phyloP scores from a whole-genome alignment of 2,113 vertebrate species.

The Corythornis cristatus region DNA sequence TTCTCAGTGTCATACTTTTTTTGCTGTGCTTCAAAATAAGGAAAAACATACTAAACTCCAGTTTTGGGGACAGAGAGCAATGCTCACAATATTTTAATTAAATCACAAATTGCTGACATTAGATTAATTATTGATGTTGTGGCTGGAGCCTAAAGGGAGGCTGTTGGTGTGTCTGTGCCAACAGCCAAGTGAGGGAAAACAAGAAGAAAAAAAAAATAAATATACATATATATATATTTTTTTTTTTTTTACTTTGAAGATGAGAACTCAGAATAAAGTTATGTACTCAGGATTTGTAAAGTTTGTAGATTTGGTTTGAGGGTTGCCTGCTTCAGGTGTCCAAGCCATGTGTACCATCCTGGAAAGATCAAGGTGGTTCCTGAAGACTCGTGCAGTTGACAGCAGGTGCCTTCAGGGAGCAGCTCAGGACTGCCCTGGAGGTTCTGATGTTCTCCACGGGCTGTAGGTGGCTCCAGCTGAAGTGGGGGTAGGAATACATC shows the following conservation, averaged over 20 bases:
- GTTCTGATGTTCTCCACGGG: background rate
- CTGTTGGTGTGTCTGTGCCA: background rate
- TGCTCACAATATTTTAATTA: background rate
- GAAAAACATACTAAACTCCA: background rate
- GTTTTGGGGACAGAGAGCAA: background rate
- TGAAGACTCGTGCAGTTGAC: background rate
- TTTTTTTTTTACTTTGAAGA: background rate
- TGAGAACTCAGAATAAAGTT: background rate
- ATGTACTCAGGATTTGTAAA: background rate
- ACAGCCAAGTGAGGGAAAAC: background rate
- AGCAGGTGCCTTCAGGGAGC: background rate
- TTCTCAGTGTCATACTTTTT: background rate
- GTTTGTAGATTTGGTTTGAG: background rate
- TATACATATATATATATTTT: no score
- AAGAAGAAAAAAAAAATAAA: background rate
- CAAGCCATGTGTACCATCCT: background rate
- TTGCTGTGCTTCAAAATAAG: background rate
- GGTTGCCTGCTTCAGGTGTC: background rate
- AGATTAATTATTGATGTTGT: background rate
- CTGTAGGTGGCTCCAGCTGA: background rate
- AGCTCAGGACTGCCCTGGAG: background rate
- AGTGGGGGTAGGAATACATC: background rate
- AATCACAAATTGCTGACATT: background rate
- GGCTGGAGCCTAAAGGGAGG: background rate
- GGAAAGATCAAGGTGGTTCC: background rate